phyloP scores from a whole-genome alignment of 2,888 invertebrate species.

The Limnephilus lunatus region DNA sequence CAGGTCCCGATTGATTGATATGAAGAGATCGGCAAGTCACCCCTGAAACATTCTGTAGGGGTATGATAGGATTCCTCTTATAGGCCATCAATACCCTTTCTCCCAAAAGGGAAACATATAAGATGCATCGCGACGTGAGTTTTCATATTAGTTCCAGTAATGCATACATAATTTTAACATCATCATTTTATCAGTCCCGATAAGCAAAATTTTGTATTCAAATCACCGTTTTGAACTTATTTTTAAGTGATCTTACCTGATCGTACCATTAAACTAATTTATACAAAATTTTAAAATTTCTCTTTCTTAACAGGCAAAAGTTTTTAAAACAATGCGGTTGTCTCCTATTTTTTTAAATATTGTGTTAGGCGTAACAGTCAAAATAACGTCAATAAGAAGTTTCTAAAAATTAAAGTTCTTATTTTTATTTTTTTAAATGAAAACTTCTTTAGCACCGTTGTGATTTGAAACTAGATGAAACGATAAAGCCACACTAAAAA shows the following conservation, averaged over 20 bases:
- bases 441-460: too few species aligned
- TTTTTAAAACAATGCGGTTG: not conserved
- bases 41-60: slow-evolving; percentile 29
- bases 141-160: not conserved
- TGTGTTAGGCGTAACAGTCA: too few species aligned
- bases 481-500: too few species aligned
- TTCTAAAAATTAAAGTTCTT: too few species aligned
- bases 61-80: slow-evolving; percentile 14
- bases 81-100: slow-evolving; percentile 21
- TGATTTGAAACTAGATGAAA: too few species aligned
- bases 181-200: not conserved
- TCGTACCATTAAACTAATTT: not conserved
- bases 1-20: slow-evolving; percentile 17
- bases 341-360: too few species aligned
- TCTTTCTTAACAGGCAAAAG: not conserved
- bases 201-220: not conserved
- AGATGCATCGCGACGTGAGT: not conserved
- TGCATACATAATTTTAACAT: not conserved
- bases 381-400: too few species aligned
- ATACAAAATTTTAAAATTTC: not conserved
- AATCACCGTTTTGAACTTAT: too few species aligned
- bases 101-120: not conserved
- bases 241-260: not conserved
- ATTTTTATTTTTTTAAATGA: too few species aligned
- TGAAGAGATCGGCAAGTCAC: not conserved